Base-by-base conservation (phyloP, 2,888 invertebrate species). In the Drosophila engyochracea region DNA sequence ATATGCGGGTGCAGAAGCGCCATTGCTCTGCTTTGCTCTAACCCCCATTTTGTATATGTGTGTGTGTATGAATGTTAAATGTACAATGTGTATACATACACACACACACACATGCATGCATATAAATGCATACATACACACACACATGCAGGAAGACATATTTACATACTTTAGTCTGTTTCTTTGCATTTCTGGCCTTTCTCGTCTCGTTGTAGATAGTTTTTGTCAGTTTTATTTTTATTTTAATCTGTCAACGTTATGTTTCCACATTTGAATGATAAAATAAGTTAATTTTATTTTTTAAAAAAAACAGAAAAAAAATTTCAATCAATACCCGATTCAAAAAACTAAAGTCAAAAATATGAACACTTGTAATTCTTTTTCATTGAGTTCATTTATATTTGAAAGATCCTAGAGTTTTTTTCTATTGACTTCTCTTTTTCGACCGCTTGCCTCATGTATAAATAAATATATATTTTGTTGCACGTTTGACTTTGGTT, bases 1-100 rank as follows among this genome's bases (percentile, higher is more conserved):
- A 84, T 71, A 55, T 59, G 71, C 22, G 47, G 9, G 74, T 65
- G 70, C 73, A 81, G 54, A 39, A 52, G 30, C 57, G 67, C 64
- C 74, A 78, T 78, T 61, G 66, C 70, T 25, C 4, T 69, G 54
- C 33, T n/a, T 28, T 22, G 31, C 47, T 47, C 66, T 63, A 58
- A 16, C 53, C 41, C 55, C 62, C 73, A 70, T 74, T 63, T 65
- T 70, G 44, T 62, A 25, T 39, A 30, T 63, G 14, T 14, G 14
- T 35, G 22, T 37, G n/a, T 28, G 33, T 62, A 7, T 14, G 12
- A 65, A 10, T 25, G 25, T 19, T 49, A 28, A 59, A 30, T 28
- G 19, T 58, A 16, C 39, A 53, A 28, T 51, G 7, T 44, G 10
- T 7, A 1, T 57, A 37, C 41, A n/a, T 16, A 35, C 12, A 19